These are phyloP conservation scores for Knipowitschia caucasica DNA, from an alignment of 2,797 vertebrate species.

Conservation along the genomic window DNA sequence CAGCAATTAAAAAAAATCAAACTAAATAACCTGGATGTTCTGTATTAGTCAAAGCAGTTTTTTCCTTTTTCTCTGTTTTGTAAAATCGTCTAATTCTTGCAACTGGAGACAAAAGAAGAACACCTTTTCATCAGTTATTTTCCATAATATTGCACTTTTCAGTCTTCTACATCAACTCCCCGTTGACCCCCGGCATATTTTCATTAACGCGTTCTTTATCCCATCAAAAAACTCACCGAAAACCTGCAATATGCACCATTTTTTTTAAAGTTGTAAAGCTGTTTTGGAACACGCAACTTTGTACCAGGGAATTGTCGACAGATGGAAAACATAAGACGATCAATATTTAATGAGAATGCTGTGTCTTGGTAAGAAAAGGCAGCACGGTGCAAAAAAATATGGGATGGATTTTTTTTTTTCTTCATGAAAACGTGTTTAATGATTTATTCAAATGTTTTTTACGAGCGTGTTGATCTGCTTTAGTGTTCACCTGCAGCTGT, in stretches of 20 bases:
- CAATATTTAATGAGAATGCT: slow-evolving; percentile 4
- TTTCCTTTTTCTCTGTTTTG: not conserved
- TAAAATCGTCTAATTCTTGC: not conserved
- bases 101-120: not conserved
- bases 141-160: not conserved
- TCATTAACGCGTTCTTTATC: slow-evolving; percentile 14
- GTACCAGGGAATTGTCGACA: slow-evolving; percentile 5
- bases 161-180: not conserved
- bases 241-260: slow-evolving; percentile 13
- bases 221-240: slow-evolving; percentile 22
- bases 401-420: slow-evolving; percentile 2
- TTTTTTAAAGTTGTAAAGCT: not conserved
- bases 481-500: slow-evolving; percentile 6
- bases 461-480: not conserved
- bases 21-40: too few species aligned
- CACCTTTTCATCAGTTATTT: not conserved
- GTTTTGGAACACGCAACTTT: not conserved
- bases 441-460: not conserved
- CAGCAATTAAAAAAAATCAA: too few species aligned
- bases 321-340: slow-evolving; percentile 3
- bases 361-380: not conserved
- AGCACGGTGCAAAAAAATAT: not conserved
- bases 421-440: slow-evolving; percentile 1
- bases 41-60: not conserved
- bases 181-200: not conserved